phyloP scores from a whole-genome alignment of 2,797 vertebrate genomes.

The Streptopelia turtur region DNA sequence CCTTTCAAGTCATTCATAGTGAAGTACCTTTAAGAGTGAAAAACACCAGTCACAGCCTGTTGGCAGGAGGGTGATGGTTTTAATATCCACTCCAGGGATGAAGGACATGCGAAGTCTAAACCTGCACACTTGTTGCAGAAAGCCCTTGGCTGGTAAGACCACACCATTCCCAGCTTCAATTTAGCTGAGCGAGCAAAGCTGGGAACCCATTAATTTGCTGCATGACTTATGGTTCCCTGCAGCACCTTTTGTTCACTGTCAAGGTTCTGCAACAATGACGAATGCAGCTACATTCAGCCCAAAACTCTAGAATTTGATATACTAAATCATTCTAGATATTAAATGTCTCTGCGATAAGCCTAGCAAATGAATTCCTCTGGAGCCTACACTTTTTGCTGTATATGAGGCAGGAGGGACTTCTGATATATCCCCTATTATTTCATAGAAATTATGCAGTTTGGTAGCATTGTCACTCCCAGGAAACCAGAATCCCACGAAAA shows the following conservation, averaged over 20 bases:
- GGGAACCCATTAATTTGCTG: slow-evolving; percentile 60
- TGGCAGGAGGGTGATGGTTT: not conserved
- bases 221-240: slow-evolving; percentile 63
- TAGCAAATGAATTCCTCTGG: slow-evolving; percentile 28
- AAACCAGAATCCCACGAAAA: not conserved
- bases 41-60: not conserved
- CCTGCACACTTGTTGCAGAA: not conserved
- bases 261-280: slow-evolving; percentile 62
- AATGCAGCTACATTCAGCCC: slow-evolving; percentile 50
- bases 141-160: not conserved
- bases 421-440: not conserved
- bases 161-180: not conserved
- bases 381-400: not conserved
- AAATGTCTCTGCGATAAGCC: slow-evolving; percentile 34
- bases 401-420: slow-evolving; percentile 16
- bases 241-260: slow-evolving; percentile 67
- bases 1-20: not conserved
- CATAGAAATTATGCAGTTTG: not conserved
- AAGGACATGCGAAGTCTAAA: not conserved
- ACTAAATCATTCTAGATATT: slow-evolving; percentile 49
- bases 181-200: slow-evolving; percentile 41
- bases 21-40: not conserved
- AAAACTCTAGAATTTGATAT: slow-evolving; percentile 32
- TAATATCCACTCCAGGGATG: not conserved
- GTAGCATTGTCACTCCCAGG: not conserved